A percentile compares a stretch with the other conserved stretches of the same genome.
These are phyloP conservation scores for Operophtera brumata DNA, from an alignment of 2,888 invertebrate species.

Conservation along the genomic window DNA sequence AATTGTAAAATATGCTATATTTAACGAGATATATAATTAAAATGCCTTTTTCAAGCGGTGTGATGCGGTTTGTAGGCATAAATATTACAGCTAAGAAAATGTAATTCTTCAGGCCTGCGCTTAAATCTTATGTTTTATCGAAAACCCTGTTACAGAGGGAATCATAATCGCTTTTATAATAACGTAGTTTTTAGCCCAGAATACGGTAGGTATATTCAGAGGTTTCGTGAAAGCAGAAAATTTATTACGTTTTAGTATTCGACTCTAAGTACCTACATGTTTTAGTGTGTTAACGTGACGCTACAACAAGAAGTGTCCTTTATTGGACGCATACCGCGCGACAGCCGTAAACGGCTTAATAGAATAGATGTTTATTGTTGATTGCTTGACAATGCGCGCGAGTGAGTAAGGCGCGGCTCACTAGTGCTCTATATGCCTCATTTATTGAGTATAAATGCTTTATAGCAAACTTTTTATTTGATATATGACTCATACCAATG, in stretches of 20 bases:
- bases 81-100: no score
- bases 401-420: conserved; percentile 41
- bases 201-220: conserved; percentile 1
- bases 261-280: conserved; percentile 6
- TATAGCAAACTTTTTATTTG: not conserved
- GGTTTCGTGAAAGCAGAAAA: not conserved
- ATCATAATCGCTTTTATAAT: conserved; percentile 23
- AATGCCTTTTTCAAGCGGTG: no score
- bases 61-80: no score
- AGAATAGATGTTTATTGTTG: conserved; percentile 58
- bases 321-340: conserved; percentile 59
- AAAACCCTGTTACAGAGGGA: not conserved
- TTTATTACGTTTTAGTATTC: conserved; percentile 2
- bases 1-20: no score
- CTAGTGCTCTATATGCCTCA: conserved; percentile 10
- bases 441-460: conserved; percentile 12
- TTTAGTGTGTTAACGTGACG: no score
- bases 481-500: conserved; percentile 17
- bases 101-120: no score
- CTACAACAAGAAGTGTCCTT: conserved; percentile 32
- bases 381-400: conserved; percentile 72
- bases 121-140: no score
- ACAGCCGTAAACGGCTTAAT: conserved; percentile 70
- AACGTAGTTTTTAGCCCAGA: not conserved
- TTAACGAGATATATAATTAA: no score